Base-by-base conservation (phyloP, 2,888 invertebrate genomes). In the Melipona beecheii region DNA sequence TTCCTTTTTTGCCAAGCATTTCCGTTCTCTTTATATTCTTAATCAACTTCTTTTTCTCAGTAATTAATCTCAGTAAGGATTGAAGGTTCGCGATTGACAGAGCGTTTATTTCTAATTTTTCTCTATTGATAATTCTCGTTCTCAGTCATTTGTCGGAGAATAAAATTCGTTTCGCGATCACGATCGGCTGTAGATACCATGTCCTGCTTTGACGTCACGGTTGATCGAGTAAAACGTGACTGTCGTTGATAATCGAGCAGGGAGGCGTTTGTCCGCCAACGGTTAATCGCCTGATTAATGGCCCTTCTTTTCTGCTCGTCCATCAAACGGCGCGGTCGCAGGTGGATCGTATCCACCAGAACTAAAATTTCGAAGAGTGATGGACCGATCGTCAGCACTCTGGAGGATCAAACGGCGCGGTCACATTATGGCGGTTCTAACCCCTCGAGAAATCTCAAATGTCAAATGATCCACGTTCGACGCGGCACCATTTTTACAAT, bases 161-260 rank as follows among this genome's bases (percentile, higher is more conserved):
- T 64, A 52, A 43, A 43, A 56, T 24, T 77, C 19, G 6, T 66
- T 31, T 54, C 17, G 13, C 50, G 72, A 73, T 50, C 64, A 27
- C 56, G 56, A 69, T 77, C 36, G 60, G 11, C 43, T 66, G 52
- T 52, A 50, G 77, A 72, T 64, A 52, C 13, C 11, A 64, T n/a
- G 4, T 43, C 43, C 21, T 19, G 31, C 19, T 70, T 82, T 79
- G 82, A 82, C 82, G 79, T 82, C 79, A 82, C 15, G 17, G 21
- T 21, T 56, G 58, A 50, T 58, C 24, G 62, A 62, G 58, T 58
- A 75, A 43, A 43, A 83, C 75, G 80, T 80, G 83, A 80, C 71
- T 60, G 54, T n/a, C 17, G 50, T 60, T 75, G 66, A 75, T 80
- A 80, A 80, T 83, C 71, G 31, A 69, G 66, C 52, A 43, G 27